Evolutionary conservation across 2,888 invertebrate genomes (phyloP).

Genomic region (Brachyptera risi): DNA sequence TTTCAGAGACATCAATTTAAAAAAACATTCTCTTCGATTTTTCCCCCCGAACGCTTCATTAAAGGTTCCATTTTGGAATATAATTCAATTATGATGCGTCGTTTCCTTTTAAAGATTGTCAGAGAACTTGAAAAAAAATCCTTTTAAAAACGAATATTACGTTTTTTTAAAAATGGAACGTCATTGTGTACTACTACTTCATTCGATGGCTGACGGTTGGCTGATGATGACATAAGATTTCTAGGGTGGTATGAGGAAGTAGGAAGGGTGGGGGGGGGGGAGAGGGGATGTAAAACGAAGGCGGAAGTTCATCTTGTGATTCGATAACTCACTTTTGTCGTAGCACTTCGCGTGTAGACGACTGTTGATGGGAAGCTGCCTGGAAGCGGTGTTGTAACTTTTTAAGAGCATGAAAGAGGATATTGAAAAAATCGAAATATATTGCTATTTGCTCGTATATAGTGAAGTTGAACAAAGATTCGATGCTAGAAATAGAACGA

Average conservation of each 20-base stretch:
- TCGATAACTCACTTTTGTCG: constrained; percentile 28
- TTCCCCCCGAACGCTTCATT: neutral
- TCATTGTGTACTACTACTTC: constrained; percentile 11
- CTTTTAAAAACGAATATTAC: constrained; percentile 21
- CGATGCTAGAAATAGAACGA: too few relatives aligned
- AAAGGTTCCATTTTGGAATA: neutral
- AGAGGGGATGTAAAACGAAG: constrained; percentile 9
- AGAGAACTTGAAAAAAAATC: constrained; percentile 20
- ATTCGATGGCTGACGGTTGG: neutral
- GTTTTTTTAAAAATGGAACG: constrained; percentile 22
- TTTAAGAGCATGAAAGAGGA: constrained; percentile 18
- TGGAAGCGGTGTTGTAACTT: neutral
- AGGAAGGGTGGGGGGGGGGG: neutral
- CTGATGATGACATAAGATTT: neutral
- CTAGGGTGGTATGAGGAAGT: neutral
- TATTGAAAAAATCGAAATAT: constrained; percentile 23
- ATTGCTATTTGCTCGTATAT: constrained; percentile 15
- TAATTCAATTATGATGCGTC: constrained; percentile 22
- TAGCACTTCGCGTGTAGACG: constrained; percentile 17
- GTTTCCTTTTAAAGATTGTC: constrained; percentile 12
- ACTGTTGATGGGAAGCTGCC: constrained; percentile 13
- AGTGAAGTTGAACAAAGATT: too few relatives aligned
- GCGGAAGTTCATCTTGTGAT: constrained; percentile 22
- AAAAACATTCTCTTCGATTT: neutral
- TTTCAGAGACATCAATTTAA: neutral